Conservation (phyloP, 2,113 vertebrate genomes). For the Trogon melanurus region DNA sequence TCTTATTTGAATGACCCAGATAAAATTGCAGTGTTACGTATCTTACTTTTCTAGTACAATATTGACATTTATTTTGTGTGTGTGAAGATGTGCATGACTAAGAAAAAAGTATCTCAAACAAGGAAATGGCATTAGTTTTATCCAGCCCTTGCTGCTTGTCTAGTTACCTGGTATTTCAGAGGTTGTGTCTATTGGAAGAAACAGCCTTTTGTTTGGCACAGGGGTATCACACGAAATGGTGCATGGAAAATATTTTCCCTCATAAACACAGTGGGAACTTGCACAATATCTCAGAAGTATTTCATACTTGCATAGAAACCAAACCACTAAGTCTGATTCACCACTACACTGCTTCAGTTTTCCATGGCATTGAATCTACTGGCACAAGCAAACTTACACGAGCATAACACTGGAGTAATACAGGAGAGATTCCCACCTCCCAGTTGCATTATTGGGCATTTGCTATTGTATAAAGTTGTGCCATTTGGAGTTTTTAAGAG, state of each 20-base stretch:
- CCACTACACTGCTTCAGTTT: neutral
- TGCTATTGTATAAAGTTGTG: neutral
- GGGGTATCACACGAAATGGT: neutral
- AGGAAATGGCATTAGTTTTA: neutral
- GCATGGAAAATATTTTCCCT: neutral
- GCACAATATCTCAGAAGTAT: neutral
- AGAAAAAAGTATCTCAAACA: neutral
- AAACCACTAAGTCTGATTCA: neutral
- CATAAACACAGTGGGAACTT: neutral
- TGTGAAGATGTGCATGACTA: neutral
- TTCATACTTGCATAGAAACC: neutral
- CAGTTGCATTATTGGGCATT: neutral
- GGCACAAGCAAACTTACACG: neutral
- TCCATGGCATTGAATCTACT: neutral
- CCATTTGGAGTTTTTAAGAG: neutral
- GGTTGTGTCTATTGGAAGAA: neutral
- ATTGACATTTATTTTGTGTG: neutral
- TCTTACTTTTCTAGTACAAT: neutral
- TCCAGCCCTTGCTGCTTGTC: neutral
- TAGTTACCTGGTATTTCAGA: neutral
- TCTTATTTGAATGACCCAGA: neutral
- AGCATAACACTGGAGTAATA: neutral
- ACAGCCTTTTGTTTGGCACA: neutral
- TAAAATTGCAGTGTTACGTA: neutral
- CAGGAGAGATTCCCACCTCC: neutral